Conservation (phyloP, 1,140 invertebrate species). For the Halyomorpha halys region DNA sequence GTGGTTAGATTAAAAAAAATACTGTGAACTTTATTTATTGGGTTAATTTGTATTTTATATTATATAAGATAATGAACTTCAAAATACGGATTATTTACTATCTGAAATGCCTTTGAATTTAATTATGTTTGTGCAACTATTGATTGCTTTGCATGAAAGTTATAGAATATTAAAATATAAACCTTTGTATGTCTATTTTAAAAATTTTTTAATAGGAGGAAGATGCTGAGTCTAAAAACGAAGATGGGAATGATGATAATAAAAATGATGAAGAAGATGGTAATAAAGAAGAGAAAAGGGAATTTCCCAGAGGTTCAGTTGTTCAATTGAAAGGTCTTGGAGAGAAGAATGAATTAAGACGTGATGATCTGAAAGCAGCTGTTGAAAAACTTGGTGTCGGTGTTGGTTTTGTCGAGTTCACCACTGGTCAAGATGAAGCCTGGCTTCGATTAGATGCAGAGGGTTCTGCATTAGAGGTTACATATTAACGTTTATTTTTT, state of each 20-base stretch:
- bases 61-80: too few relatives aligned
- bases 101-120: too few relatives aligned
- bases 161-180: too few relatives aligned
- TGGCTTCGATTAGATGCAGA: slow-evolving; percentile 58
- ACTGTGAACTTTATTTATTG: too few relatives aligned
- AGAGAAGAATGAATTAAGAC: slow-evolving; percentile 43
- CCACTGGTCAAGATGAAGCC: slow-evolving; percentile 57
- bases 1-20: too few relatives aligned
- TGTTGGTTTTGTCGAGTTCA: slow-evolving; percentile 64
- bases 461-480: slow-evolving; percentile 51
- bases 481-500: not conserved
- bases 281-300: slow-evolving; percentile 35
- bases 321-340: slow-evolving; percentile 50
- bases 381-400: slow-evolving; percentile 47
- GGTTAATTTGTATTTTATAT: too few relatives aligned
- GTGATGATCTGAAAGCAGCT: slow-evolving; percentile 59
- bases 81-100: too few relatives aligned
- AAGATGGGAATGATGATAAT: slow-evolving; percentile 32
- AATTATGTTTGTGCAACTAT: too few relatives aligned
- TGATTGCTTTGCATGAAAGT: too few relatives aligned
- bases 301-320: slow-evolving; percentile 55
- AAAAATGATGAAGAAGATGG: slow-evolving; percentile 33
- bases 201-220: not conserved
- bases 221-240: slow-evolving; percentile 31
- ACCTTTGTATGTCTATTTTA: too few relatives aligned